Conservation (phyloP, 2,888 invertebrate species). For the Syrphus vitripennis region DNA sequence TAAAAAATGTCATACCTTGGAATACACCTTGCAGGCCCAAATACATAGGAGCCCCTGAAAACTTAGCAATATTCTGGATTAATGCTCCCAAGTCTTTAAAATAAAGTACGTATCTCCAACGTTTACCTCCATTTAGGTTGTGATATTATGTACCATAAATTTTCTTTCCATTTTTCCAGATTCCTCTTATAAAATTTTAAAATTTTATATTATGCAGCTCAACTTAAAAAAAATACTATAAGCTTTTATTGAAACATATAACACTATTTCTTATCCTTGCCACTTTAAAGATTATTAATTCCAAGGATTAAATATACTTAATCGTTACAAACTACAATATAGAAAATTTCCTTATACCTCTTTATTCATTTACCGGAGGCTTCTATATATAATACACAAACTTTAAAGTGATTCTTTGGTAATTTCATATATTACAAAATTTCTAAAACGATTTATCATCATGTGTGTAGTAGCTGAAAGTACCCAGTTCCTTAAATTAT, state of each 20-base stretch:
- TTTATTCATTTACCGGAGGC: background rate
- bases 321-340: background rate
- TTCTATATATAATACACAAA: background rate
- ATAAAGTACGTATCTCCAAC: no score
- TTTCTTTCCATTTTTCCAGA: no score
- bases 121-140: no score
- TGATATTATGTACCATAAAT: no score
- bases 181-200: no score
- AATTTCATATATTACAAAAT: background rate
- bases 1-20: no score
- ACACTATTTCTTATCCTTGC: background rate
- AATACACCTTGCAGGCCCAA: no score
- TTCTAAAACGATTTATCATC: background rate
- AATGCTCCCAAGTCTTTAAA: no score
- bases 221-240: no score
- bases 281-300: background rate
- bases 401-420: constrained; percentile 1
- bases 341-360: background rate
- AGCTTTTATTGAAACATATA: background rate
- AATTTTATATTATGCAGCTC: no score
- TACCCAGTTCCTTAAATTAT: constrained; percentile 13
- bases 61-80: no score
- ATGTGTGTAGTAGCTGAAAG: background rate
- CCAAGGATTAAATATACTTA: background rate
- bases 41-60: no score